A percentile compares a stretch with the other conserved stretches of the same genome.
Evolutionary conservation across 2,888 invertebrate genomes (phyloP).

Genomic region (Carcina quercana): DNA sequence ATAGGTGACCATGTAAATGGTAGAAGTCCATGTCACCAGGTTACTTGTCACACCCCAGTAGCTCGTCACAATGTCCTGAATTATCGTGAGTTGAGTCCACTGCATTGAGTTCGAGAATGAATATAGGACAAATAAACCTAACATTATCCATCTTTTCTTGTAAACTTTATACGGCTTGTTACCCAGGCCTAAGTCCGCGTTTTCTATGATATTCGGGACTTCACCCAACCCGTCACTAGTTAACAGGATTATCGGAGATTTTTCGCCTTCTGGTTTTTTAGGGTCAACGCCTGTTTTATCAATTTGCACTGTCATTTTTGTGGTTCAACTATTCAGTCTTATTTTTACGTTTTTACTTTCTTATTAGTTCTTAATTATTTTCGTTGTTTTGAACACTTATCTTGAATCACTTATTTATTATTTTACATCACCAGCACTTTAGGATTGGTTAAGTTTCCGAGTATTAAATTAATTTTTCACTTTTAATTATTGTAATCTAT

Average conservation of each 20-base stretch:
- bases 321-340: too few relatives aligned
- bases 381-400: too few relatives aligned
- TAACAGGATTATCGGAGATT: too few relatives aligned
- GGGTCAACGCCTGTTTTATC: background rate
- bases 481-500: too few relatives aligned
- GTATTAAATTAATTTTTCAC: too few relatives aligned
- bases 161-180: conserved; percentile 71
- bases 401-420: too few relatives aligned
- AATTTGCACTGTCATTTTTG: background rate
- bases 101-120: conserved; percentile 95
- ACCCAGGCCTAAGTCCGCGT: background rate
- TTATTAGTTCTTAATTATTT: too few relatives aligned
- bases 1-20: conserved; percentile 98
- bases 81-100: conserved; percentile 97
- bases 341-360: too few relatives aligned
- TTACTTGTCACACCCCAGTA: conserved; percentile 82
- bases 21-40: conserved; percentile 95
- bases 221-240: background rate
- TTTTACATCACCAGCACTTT: too few relatives aligned
- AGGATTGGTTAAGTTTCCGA: too few relatives aligned
- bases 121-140: conserved; percentile 88
- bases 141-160: conserved; percentile 84
- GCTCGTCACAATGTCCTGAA: conserved; percentile 83
- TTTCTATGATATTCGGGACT: too few relatives aligned
- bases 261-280: background rate